Base-by-base conservation (phyloP, 2,113 vertebrate genomes). In the Oryzias javanicus region DNA sequence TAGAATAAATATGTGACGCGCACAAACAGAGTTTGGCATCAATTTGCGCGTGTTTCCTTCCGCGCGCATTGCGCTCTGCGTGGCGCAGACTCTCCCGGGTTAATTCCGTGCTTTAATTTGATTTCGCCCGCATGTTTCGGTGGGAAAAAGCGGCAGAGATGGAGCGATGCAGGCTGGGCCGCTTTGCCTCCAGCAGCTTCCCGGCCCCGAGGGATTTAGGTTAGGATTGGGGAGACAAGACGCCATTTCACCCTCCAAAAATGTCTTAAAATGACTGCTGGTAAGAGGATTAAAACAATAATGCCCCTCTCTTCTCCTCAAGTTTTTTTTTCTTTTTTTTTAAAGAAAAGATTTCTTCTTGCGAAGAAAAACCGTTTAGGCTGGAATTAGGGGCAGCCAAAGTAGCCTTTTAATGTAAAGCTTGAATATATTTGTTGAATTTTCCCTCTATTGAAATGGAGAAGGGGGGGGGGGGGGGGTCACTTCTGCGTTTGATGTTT, bases 241-340 rank as follows among this genome's bases (percentile, higher is more conserved):
- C 95, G 94, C 93, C 93, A 93, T 93, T 95, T 95, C 93, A 92
- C 93, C 93, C 93, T 92, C 93, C 92, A 90, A 94, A 94, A 89
- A 88, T 91, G 93, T 93, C 92, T 95, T 93, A 92, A 94, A 95
- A 93, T 95, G 94, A 95, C 92, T 94, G 93, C 90, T 92, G 88
- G 89, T 99, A 99, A 98, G 96, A 97, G 97, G 97, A 99, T 99
- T 99, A 99, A 95, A 94, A 94, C 88, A 94, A 95, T 98, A 96
- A 98, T 96, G 93, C 96, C 93, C 84, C 82, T 95, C 94, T 95
- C 94, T 94, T 94, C 94, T 95, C 94, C 91, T 95, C 92, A 92
- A 89, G 92, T 94, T 93, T 90, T 50, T 50, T 50, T 50, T 50
- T 5, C n/a, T n/a, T n/a, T 50, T 22, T 25, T 14, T 49, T 24